These are phyloP conservation scores for Microctonus aethiopoides DNA, from an alignment of 2,888 invertebrate genomes.

Conservation along the genomic window DNA sequence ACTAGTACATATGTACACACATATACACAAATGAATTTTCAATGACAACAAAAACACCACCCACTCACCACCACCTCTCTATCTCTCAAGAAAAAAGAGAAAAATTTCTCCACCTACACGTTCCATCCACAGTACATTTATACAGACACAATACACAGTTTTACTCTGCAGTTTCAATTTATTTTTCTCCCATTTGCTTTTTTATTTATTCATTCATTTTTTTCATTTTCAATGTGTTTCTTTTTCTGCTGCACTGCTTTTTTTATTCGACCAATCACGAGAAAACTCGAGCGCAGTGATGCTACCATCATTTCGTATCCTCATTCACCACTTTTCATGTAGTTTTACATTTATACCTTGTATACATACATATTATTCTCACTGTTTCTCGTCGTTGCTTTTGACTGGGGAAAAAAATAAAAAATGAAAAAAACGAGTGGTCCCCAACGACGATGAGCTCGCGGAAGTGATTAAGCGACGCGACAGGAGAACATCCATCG, in stretches of 20 bases:
- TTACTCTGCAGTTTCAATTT: no score
- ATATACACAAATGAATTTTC: neutral
- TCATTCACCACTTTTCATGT: neutral
- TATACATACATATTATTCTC: neutral
- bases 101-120: neutral
- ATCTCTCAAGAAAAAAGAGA: neutral
- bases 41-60: neutral
- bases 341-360: neutral
- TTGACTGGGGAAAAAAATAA: constrained; percentile 30
- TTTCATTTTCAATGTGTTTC: no score
- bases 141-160: no score
- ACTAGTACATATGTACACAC: neutral
- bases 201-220: neutral
- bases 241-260: neutral
- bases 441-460: constrained; percentile 42
- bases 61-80: neutral
- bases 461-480: constrained; percentile 44
- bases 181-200: no score
- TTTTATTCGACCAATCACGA: neutral
- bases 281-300: neutral
- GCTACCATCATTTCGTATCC: neutral
- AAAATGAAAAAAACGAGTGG: constrained; percentile 41
- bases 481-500: constrained; percentile 40
- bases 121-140: no score
- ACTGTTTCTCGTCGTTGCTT: neutral